These are phyloP conservation scores for Onthophagus sagittarius DNA, from an alignment of 2,888 invertebrate genomes.

Conservation along the genomic window DNA sequence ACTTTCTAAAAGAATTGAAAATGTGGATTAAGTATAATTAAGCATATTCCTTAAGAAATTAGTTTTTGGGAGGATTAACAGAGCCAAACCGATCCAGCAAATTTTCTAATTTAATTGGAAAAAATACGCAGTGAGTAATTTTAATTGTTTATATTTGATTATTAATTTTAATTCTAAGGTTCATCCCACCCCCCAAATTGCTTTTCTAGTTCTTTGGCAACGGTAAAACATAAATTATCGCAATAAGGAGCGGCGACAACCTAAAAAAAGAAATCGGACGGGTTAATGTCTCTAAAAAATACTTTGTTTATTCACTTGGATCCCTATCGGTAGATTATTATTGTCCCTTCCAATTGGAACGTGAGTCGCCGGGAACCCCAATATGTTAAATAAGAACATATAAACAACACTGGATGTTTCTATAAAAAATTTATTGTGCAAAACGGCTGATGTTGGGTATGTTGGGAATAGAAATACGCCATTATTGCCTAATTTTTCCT, in stretches of 20 bases:
- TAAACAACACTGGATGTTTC: slow-evolving; percentile 60
- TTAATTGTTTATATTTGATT: too few species aligned
- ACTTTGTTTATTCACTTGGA: slow-evolving; percentile 58
- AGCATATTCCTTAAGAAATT: too few species aligned
- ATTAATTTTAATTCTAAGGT: not conserved
- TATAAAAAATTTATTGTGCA: slow-evolving; percentile 60
- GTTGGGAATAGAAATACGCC: slow-evolving; percentile 74
- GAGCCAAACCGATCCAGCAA: too few species aligned
- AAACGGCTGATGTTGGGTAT: slow-evolving; percentile 60
- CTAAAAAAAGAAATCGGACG: slow-evolving; percentile 44
- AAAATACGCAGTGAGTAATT: too few species aligned
- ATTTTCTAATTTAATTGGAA: too few species aligned
- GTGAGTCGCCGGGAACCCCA: slow-evolving; percentile 72
- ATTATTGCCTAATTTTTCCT: slow-evolving; percentile 61
- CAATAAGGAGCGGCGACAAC: slow-evolving; percentile 69
- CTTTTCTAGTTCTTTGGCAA: slow-evolving; percentile 73
- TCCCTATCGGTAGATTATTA: slow-evolving; percentile 66
- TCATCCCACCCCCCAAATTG: slow-evolving; percentile 19
- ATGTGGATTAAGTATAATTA: too few species aligned
- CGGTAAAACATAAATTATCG: slow-evolving; percentile 75
- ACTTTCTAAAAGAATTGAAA: too few species aligned
- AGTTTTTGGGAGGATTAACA: too few species aligned
- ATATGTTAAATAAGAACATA: slow-evolving; percentile 64
- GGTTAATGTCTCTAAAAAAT: not conserved
- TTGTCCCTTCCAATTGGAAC: slow-evolving; percentile 64